Conservation (phyloP, 2,113 vertebrate species). For the Telmatochromis sp. region DNA sequence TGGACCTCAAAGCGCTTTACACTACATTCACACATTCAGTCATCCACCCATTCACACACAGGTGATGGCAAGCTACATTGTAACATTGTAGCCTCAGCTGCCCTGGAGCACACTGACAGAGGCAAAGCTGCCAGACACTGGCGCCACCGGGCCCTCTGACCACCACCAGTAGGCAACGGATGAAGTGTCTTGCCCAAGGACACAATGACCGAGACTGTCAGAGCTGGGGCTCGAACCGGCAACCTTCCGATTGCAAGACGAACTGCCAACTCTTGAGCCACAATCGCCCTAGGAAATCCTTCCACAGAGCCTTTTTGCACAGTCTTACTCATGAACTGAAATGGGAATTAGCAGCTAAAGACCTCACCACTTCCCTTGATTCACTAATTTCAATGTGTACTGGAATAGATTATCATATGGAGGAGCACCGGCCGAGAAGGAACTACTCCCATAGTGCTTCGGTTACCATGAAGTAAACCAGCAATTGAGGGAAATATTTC, state of each 20-base stretch:
- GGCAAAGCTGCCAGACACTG: rapidly evolving
- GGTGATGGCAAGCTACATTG: background rate
- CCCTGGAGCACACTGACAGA: background rate
- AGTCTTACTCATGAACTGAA: background rate
- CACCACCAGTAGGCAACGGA: background rate
- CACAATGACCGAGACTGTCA: rapidly evolving
- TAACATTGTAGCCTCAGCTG: background rate
- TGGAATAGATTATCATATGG: background rate
- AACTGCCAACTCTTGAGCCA: background rate
- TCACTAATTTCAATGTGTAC: background rate
- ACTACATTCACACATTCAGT: background rate
- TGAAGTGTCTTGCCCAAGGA: background rate
- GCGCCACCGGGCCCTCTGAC: background rate
- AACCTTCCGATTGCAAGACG: rapidly evolving
- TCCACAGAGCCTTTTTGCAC: background rate
- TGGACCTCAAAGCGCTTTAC: background rate
- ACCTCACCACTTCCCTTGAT: background rate
- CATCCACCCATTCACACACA: background rate
- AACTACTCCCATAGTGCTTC: background rate
- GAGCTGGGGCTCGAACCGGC: background rate
- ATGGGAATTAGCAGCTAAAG: background rate
- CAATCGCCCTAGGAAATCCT: rapidly evolving
- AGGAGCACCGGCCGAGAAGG: background rate
- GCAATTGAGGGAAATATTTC: background rate
- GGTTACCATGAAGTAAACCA: background rate